A percentile compares a stretch with the other conserved stretches of the same genome.
These are phyloP conservation scores for Rhinichthys klamathensis DNA, from an alignment of 2,113 vertebrate genomes.

Conservation along the genomic window DNA sequence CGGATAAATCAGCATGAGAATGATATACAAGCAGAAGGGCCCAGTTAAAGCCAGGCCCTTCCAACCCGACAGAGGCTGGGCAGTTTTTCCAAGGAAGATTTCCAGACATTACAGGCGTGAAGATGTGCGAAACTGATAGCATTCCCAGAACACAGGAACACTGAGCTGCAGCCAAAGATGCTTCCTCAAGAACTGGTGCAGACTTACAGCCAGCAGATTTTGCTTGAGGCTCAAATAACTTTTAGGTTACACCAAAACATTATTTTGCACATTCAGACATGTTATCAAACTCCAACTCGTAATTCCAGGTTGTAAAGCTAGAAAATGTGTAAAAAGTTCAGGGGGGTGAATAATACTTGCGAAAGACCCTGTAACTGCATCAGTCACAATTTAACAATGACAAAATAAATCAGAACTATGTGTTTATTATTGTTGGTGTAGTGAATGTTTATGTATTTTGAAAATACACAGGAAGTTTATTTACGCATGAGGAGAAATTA, in stretches of 20 bases:
- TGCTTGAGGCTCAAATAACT: not conserved
- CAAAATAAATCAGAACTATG: too few relatives aligned
- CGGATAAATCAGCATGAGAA: not conserved
- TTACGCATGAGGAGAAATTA: too few relatives aligned
- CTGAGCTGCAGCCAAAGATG: not conserved
- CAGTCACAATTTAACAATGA: too few relatives aligned
- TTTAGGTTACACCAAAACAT: not conserved
- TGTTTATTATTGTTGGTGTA: too few relatives aligned
- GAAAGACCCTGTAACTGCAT: too few relatives aligned
- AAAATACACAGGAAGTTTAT: too few relatives aligned
- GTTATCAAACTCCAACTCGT: not conserved
- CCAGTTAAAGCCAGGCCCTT: not conserved
- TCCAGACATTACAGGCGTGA: not conserved
- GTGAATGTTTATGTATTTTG: too few relatives aligned
- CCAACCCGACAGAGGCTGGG: not conserved
- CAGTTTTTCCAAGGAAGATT: not conserved
- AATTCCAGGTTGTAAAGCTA: not conserved
- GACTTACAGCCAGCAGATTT: not conserved
- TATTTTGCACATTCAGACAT: not conserved
- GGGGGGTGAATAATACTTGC: too few relatives aligned
- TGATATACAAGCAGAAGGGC: not conserved
- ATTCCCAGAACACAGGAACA: not conserved
- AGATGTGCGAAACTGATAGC: not conserved
- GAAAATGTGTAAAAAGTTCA: not conserved
- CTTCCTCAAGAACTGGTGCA: not conserved